Evolutionary conservation across 2,888 invertebrate genomes (phyloP).

Genomic region (Chrysina gloriosa): DNA sequence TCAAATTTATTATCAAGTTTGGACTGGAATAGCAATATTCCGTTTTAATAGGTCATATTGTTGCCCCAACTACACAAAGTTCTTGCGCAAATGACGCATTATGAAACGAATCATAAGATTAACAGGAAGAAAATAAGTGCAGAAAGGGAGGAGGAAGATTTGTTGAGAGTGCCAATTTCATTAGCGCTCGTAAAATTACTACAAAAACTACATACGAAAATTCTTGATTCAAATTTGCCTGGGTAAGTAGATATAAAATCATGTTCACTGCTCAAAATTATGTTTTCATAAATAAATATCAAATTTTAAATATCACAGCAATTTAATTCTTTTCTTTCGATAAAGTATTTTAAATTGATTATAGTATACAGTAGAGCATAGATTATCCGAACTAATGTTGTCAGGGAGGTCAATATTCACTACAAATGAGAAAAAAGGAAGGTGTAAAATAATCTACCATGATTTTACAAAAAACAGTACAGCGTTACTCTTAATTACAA

Average conservation of each 20-base stretch:
- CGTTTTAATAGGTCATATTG: conserved; percentile 73
- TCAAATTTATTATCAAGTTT: neutral
- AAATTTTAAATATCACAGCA: no score
- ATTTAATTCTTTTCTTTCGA: no score
- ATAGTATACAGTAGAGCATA: no score
- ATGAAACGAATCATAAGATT: conserved; percentile 82
- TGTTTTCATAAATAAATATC: neutral
- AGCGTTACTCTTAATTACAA: no score
- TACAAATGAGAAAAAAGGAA: no score
- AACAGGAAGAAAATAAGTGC: conserved; percentile 76
- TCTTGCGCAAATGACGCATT: conserved; percentile 76
- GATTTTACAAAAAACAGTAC: no score
- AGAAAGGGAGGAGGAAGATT: conserved; percentile 90
- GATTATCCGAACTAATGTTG: no score
- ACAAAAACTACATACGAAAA: conserved; percentile 83
- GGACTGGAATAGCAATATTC: neutral
- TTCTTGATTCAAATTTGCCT: conserved; percentile 81
- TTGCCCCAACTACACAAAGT: conserved; percentile 84
- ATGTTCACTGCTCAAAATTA: neutral
- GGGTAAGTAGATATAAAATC: conserved; percentile 70
- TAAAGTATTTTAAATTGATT: no score
- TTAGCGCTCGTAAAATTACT: conserved; percentile 92
- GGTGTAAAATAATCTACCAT: no score
- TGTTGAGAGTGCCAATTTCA: conserved; percentile 91
- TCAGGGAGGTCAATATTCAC: no score